Percentiles rank a stretch among this genome's conserved stretches.
These are phyloP conservation scores for Tachysurus vachellii DNA, from an alignment of 2,113 vertebrate genomes.

Conservation along the genomic window DNA sequence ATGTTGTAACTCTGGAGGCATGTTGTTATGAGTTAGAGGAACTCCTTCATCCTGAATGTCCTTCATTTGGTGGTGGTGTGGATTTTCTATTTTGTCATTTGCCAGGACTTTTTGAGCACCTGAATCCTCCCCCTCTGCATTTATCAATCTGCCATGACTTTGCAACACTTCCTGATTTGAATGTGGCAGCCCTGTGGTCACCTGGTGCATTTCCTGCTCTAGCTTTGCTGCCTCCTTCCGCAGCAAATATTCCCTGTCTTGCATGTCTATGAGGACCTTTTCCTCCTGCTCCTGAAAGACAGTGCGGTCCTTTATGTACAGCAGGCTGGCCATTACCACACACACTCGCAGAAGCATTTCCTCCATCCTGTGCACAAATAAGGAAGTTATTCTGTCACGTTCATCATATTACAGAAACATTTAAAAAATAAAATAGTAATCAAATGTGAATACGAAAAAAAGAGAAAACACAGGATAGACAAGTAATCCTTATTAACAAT, in stretches of 20 bases:
- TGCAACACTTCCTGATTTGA: constrained; percentile 45
- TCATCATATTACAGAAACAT: background rate
- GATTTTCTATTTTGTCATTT: constrained; percentile 17
- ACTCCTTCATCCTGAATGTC: background rate
- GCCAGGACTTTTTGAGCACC: constrained; percentile 27
- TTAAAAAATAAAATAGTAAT: background rate
- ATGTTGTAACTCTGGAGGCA: background rate
- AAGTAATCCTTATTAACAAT: background rate
- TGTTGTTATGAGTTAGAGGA: background rate
- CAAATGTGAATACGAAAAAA: background rate
- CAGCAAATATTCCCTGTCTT: constrained; percentile 45
- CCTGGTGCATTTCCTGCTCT: constrained; percentile 42
- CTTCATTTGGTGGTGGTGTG: constrained; percentile 30
- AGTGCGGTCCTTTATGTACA: constrained; percentile 59
- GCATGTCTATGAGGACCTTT: constrained; percentile 23
- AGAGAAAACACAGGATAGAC: background rate
- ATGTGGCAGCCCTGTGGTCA: constrained; percentile 24
- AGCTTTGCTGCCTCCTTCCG: constrained; percentile 44
- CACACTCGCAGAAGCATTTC: constrained; percentile 61
- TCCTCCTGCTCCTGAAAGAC: constrained; percentile 55
- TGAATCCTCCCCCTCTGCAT: constrained; percentile 15
- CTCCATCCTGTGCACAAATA: constrained; percentile 62
- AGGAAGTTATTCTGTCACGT: background rate
- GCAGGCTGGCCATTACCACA: constrained; percentile 61
- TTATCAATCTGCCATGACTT: constrained; percentile 26